These are phyloP conservation scores for Drosophila parthenogenetica DNA, from an alignment of 2,888 invertebrate genomes.

Conservation along the genomic window DNA sequence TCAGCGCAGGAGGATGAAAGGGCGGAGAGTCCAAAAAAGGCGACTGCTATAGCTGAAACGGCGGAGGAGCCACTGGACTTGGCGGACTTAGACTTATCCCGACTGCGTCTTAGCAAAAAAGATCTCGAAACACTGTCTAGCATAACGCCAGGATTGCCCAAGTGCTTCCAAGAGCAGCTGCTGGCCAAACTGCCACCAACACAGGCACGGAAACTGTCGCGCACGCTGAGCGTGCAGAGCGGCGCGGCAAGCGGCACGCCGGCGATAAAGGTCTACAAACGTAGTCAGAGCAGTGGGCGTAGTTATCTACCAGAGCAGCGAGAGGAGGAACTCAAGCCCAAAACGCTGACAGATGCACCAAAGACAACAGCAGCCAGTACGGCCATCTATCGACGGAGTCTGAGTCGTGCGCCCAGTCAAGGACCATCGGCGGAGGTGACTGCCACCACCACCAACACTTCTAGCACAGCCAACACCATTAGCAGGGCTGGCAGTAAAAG, in stretches of 20 bases:
- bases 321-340: constrained; percentile 29
- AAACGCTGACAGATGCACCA: constrained; percentile 56
- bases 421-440: constrained; percentile 23
- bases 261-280: constrained; percentile 78
- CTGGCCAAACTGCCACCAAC: constrained; percentile 89
- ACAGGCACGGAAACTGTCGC: constrained; percentile 88
- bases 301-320: constrained; percentile 51
- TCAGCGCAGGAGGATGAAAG: constrained; percentile 9
- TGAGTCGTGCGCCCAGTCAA: constrained; percentile 67
- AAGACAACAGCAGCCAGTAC: constrained; percentile 66
- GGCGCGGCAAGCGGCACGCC: constrained; percentile 49
- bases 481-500: constrained; percentile 46
- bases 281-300: constrained; percentile 86
- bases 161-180: constrained; percentile 90
- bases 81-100: constrained; percentile 89
- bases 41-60: not conserved
- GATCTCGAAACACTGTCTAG: constrained; percentile 89
- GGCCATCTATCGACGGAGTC: constrained; percentile 61
- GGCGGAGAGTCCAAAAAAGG: not conserved
- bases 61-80: constrained; percentile 85
- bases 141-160: constrained; percentile 90
- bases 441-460: not conserved
- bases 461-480: not conserved
- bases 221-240: constrained; percentile 86
- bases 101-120: constrained; percentile 89